These are phyloP conservation scores for Hippocampus zosterae DNA, from an alignment of 2,113 vertebrate genomes.

Conservation along the genomic window DNA sequence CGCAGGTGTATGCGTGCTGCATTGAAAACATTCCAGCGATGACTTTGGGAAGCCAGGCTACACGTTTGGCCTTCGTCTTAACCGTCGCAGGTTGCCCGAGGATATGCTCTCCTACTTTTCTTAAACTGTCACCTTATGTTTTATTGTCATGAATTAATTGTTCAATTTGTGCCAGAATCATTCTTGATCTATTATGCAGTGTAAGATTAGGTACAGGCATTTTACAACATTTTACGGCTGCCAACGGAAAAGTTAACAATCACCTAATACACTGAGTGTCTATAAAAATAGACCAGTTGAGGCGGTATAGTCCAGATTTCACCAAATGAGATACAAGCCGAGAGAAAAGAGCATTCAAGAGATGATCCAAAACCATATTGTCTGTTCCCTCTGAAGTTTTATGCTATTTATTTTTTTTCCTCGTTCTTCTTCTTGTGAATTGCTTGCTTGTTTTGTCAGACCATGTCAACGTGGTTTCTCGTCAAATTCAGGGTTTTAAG, in stretches of 20 bases:
- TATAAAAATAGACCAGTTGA: not conserved
- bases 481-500: constrained; percentile 19
- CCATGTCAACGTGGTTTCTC: not conserved
- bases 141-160: not conserved
- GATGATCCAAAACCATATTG: not conserved
- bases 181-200: not conserved
- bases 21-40: not conserved
- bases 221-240: not conserved
- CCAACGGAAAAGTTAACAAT: not conserved
- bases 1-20: not conserved
- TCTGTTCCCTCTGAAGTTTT: not conserved
- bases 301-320: not conserved
- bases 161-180: not conserved
- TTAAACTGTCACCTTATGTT: not conserved
- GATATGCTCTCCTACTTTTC: not conserved
- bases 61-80: not conserved
- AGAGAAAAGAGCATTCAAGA: not conserved
- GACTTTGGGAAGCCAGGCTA: too few relatives aligned
- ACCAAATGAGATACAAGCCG: not conserved
- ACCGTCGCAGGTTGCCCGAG: not conserved
- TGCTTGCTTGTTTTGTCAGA: not conserved
- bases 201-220: not conserved
- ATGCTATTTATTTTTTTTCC: not conserved
- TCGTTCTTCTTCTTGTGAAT: not conserved
- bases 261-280: not conserved